Evolutionary conservation across 2,888 invertebrate species (phyloP).

Genomic region (Horisme vitalbata): DNA sequence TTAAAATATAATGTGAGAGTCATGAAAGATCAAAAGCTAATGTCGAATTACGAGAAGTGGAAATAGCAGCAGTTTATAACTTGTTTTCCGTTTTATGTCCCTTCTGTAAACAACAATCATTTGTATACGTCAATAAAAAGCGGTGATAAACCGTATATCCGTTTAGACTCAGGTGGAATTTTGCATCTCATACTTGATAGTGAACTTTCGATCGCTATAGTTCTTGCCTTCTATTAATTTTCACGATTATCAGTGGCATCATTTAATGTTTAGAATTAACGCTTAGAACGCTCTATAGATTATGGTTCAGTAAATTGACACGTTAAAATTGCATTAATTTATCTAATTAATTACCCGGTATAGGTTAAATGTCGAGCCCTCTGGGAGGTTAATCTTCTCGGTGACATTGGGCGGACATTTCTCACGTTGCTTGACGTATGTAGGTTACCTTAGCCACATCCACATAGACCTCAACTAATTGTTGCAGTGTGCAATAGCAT

Average conservation of each 20-base stretch:
- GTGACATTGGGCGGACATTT: constrained; percentile 54
- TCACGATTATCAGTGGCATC: not conserved
- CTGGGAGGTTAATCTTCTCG: constrained; percentile 52
- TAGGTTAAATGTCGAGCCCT: constrained; percentile 45
- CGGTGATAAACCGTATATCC: constrained; percentile 18
- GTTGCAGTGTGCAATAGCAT: constrained; percentile 10
- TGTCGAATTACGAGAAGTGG: constrained; percentile 43
- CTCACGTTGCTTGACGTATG: constrained; percentile 51
- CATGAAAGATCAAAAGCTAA: constrained; percentile 52
- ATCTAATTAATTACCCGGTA: constrained; percentile 32
- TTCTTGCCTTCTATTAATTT: not conserved
- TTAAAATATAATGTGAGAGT: constrained; percentile 43
- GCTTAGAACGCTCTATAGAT: too few species aligned
- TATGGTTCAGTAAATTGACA: not conserved
- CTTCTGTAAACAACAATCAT: constrained; percentile 44
- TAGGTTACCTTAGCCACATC: constrained; percentile 47
- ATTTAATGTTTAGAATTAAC: not conserved
- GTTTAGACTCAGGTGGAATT: constrained; percentile 20
- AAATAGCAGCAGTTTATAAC: constrained; percentile 44
- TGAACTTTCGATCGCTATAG: constrained; percentile 3
- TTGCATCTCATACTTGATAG: constrained; percentile 7
- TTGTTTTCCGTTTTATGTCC: constrained; percentile 42
- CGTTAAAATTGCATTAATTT: constrained; percentile 36
- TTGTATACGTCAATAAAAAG: constrained; percentile 32
- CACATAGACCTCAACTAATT: constrained; percentile 35